Evolutionary conservation across 2,797 vertebrate genomes (phyloP), one percentile per base, ranked within the genome.

Genomic region (Thalassophryne amazonica): DNA sequence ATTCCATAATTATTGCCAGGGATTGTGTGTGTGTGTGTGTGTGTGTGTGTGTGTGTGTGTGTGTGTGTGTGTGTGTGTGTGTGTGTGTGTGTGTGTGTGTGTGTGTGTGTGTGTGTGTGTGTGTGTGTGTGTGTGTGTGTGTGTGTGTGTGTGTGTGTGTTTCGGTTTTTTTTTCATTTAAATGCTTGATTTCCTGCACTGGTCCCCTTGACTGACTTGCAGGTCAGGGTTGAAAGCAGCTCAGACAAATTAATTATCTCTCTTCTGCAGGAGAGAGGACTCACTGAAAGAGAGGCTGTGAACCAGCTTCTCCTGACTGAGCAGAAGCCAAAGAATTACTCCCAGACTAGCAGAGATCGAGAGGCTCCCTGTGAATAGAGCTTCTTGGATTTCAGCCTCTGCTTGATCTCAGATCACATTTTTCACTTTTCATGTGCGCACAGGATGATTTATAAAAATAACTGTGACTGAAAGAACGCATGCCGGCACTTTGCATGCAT

Each of bases 241-340:
- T 72, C 72, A 81, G 75, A 69, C 68, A 82, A 84, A 88, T 83
- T 73, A 79, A 84, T 87, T 75, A 81, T 75, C 73, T 69, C 40
- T 67, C 63, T 75, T 72, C 50, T 60, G 30, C 60, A 68, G 71
- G 51, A 73, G 31, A 54, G 50, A 71, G 69, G 73, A 76, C 55
- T 81, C 73, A 78, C 23, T 38, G 56, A 66, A 68, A 73, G 50
- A 31, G 40, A 58, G 18, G 50, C 67, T 65, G 54, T 46, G 67
- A 72, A 74, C 61, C 47, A 33, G 52, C 47, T 51, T 23, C 50
- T 76, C 48, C 41, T 48, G 46, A 37, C 30, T 56, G 47, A 72
- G 57, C 39, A 59, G 47, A 60, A 55, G 59, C 53, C 49, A 35
- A 53, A 60, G 49, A 78, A 66, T 52, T 38, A 61, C 33, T 64